Evolutionary conservation across 92 coral and sea anemone species (phyloP), one percentile per base, ranked within the genome.

Genomic region (Nematostella vectensis): DNA sequence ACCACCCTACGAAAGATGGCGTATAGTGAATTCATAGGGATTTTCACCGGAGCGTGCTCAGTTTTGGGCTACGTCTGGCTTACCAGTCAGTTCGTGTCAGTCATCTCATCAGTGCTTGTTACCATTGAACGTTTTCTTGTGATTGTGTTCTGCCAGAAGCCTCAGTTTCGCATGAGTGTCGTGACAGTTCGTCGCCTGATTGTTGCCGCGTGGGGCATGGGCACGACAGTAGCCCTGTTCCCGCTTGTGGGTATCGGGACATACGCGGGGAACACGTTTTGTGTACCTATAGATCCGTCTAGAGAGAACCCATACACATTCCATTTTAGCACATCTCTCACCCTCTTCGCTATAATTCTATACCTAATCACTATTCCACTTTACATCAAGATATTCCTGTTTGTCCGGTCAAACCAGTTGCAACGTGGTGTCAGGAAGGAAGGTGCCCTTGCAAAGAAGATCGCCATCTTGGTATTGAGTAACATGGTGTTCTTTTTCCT

Each of bases 401-500:
- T 56, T 48, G 88, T 85, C 17, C 75, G 54, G 52, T 59, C 53
- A 29, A 27, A 77, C 0, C 27, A 53, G 0, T 38, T 50, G 1
- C 36, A 44, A 20, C 50, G 62, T 2, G 64, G 63, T 2, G 26
- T 52, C 0, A 60, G 57, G 24, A 61, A 71, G 45, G 76, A 81
- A 13, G 45, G 74, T 13, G 38, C 47, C 0, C 48, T 75, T 18
- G 95, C 95, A 0, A 62, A 43, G 29, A 61, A 58, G 28, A 85
- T 85, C 21, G 88, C 83, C 0, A 38, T 63, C 2, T 27, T 85
- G 36, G 95, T 85, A 13, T 57, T 72, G 4, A 74, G 80, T 27
- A 85, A 85, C 71, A 74, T 80, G 77, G 0, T 80, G 21, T 85
- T 80, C 36, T 85, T 75, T 66, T 75, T 82, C 26, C 17, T 74